phyloP scores from a whole-genome alignment of 2,113 vertebrate species.

The Orycteropus afer region DNA sequence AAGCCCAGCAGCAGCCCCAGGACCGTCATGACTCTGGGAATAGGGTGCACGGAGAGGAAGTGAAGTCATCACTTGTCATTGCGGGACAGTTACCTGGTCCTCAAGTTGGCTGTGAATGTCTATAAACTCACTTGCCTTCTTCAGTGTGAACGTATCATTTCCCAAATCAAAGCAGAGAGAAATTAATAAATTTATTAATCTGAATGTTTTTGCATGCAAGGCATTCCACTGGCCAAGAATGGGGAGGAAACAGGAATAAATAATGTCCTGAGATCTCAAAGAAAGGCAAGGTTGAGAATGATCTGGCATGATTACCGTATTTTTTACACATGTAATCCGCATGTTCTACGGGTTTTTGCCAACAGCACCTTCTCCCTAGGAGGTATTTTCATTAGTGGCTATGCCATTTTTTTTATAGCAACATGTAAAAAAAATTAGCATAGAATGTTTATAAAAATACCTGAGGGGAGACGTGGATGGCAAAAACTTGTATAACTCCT shows the following conservation, averaged over 20 bases:
- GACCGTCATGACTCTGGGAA: fast-evolving
- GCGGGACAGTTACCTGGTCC: not conserved
- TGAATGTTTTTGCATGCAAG: not conserved
- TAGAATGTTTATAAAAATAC: too few species aligned
- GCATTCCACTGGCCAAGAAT: not conserved
- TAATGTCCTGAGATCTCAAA: not conserved
- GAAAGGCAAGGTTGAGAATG: not conserved
- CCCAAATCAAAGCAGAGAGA: not conserved
- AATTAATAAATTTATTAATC: conserved; percentile 12
- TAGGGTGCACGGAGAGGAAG: not conserved
- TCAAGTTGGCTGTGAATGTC: not conserved
- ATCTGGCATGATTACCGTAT: not conserved
- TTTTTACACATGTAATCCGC: too few species aligned
- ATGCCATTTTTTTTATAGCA: too few species aligned
- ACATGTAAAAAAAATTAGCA: too few species aligned
- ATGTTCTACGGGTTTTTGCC: too few species aligned
- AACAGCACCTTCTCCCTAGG: too few species aligned
- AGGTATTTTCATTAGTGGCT: too few species aligned
- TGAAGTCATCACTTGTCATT: too few species aligned
- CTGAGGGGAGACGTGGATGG: too few species aligned
- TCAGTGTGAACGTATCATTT: conserved; percentile 16
- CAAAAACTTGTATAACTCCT: not conserved
- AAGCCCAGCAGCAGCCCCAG: not conserved
- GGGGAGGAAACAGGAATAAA: not conserved
- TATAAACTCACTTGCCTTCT: not conserved